These are phyloP conservation scores for Mesembrinibis cayennensis DNA, from an alignment of 2,113 vertebrate species.

Conservation along the genomic window DNA sequence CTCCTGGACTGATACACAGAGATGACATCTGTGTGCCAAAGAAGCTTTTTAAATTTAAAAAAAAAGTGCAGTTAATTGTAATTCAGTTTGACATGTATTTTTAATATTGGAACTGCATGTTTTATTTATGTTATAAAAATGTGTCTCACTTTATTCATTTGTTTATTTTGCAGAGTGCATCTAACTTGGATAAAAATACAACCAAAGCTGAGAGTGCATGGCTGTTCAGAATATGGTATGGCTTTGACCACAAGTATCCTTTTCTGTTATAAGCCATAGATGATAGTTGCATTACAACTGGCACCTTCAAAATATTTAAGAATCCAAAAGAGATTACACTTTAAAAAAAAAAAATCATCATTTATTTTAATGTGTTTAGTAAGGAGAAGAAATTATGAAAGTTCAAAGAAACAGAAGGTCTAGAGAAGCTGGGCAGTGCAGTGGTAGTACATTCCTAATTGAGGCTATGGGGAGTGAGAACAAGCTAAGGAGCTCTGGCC, in stretches of 20 bases:
- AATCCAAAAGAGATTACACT: neutral
- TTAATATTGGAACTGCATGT: neutral
- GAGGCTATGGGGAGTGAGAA: neutral
- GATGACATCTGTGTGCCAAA: neutral
- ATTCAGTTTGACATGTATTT: constrained; percentile 13
- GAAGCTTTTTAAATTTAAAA: neutral
- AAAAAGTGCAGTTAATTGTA: neutral
- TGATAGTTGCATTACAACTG: neutral
- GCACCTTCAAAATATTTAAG: neutral
- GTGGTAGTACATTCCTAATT: neutral
- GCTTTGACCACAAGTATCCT: constrained; percentile 89
- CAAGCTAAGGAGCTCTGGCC: neutral
- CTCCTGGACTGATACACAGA: neutral
- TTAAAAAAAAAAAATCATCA: neutral
- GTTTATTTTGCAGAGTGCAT: constrained; percentile 70
- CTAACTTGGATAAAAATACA: constrained; percentile 59
- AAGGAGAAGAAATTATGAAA: neutral
- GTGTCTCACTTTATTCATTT: constrained; percentile 14
- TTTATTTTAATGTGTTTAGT: neutral
- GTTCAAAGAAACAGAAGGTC: neutral
- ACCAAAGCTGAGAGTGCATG: constrained; percentile 74
- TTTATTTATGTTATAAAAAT: neutral
- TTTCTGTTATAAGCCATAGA: constrained; percentile 21
- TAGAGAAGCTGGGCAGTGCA: neutral
- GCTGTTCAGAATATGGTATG: constrained; percentile 82